Percentiles rank a stretch among this genome's conserved stretches.
phyloP scores from a whole-genome alignment of 2,888 invertebrate species.

The Doris montereyensis region DNA sequence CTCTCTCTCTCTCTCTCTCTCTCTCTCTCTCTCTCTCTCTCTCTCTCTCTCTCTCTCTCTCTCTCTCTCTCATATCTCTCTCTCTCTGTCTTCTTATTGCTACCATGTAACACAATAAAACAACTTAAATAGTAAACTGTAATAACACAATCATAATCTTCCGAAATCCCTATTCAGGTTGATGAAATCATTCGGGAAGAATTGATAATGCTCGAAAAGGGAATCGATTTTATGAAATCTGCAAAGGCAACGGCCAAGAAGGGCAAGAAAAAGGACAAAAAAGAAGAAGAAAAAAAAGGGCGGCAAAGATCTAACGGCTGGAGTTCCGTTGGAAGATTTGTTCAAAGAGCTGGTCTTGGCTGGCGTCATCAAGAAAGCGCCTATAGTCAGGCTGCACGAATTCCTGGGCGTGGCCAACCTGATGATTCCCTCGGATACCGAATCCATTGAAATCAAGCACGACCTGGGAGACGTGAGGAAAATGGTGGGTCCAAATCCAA shows the following conservation, averaged over 20 bases:
- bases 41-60: too few species aligned
- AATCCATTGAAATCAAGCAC: constrained; percentile 76
- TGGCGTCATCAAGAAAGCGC: constrained; percentile 87
- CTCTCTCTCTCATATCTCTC: too few species aligned
- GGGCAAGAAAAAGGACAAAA: not conserved
- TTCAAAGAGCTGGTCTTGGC: constrained; percentile 94
- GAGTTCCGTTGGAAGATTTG: constrained; percentile 81
- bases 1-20: too few species aligned
- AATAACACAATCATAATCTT: too few species aligned
- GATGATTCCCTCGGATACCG: constrained; percentile 70
- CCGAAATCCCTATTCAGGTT: too few species aligned
- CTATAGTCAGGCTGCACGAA: constrained; percentile 79
- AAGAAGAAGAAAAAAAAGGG: constrained; percentile 74
- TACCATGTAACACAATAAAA: too few species aligned
- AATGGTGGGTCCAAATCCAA: too few species aligned
- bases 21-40: too few species aligned
- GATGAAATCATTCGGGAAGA: constrained; percentile 21
- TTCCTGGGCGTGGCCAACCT: constrained; percentile 83
- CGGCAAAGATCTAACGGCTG: constrained; percentile 92
- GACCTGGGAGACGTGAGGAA: constrained; percentile 87
- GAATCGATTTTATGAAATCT: not conserved
- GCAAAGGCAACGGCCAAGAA: not conserved
- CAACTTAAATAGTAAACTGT: too few species aligned
- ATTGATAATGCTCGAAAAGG: not conserved
- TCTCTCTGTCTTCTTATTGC: not conserved